phyloP scores from a whole-genome alignment of 2,888 invertebrate species.

The Frankliniella fusca region DNA sequence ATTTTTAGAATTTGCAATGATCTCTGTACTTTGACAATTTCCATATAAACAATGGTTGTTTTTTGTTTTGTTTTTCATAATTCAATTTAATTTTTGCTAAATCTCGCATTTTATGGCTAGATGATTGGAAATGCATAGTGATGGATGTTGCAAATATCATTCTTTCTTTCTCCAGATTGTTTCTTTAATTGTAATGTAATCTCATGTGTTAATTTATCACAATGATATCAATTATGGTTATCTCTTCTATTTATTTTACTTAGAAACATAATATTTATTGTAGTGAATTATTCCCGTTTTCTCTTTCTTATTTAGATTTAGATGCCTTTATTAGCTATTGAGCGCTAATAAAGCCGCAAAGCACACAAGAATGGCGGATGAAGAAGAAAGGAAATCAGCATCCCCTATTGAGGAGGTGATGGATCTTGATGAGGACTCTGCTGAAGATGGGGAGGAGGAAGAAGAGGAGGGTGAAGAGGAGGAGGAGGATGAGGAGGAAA shows the following conservation, averaged over 20 bases:
- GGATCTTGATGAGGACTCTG: constrained; percentile 69
- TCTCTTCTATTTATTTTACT: no score
- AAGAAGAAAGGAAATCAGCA: not conserved
- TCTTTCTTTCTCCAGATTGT: no score
- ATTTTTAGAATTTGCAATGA: no score
- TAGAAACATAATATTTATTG: not conserved
- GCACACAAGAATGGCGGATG: not conserved
- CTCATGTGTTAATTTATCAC: no score
- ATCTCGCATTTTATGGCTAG: no score
- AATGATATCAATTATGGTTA: no score
- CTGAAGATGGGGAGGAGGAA: constrained; percentile 68
- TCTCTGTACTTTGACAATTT: not conserved
- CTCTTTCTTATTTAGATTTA: not conserved
- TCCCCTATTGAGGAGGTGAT: constrained; percentile 56
- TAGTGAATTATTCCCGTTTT: not conserved
- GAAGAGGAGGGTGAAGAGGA: constrained; percentile 46
- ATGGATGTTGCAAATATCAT: no score
- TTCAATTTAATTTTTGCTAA: no score
- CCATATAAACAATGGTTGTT: not conserved
- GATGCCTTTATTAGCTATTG: constrained; percentile 20
- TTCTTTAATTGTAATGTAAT: no score
- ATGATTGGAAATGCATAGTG: no score
- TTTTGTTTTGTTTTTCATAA: not conserved
- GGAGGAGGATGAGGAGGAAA: constrained; percentile 37
- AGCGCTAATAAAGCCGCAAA: not conserved